Conservation (phyloP, 1,140 invertebrate species). For the Eubasilissa regina region DNA sequence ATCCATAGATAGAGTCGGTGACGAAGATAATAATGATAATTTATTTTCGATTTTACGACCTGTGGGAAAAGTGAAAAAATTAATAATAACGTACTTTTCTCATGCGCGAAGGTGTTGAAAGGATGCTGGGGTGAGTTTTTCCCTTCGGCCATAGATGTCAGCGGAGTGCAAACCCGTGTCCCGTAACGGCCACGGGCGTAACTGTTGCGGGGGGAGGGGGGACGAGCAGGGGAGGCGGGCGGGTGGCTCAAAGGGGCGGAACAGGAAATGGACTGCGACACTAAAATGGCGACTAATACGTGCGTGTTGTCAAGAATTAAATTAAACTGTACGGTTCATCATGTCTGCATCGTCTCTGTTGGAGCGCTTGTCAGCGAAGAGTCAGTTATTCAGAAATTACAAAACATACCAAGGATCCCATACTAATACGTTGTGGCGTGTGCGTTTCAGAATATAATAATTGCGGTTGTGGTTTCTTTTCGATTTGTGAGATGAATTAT, state of each 20-base stretch:
- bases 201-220: background rate
- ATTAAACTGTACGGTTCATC: background rate
- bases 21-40: too few species aligned
- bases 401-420: too few species aligned
- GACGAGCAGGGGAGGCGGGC: background rate
- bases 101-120: background rate
- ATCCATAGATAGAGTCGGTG: too few species aligned
- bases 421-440: too few species aligned
- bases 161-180: conserved; percentile 36
- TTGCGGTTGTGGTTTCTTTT: too few species aligned
- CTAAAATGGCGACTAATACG: conserved; percentile 18
- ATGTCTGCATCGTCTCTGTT: too few species aligned
- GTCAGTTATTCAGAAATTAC: too few species aligned
- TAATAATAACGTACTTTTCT: background rate
- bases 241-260: background rate
- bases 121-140: conserved; percentile 14
- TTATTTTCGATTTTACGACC: too few species aligned
- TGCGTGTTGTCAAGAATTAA: conserved; percentile 28
- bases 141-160: conserved; percentile 35
- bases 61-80: too few species aligned
- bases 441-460: too few species aligned
- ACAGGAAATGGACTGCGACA: conserved; percentile 23
- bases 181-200: conserved; percentile 8
- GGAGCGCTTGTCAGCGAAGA: too few species aligned
- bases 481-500: too few species aligned